phyloP scores from a whole-genome alignment of 2,797 vertebrate genomes.

The Helarctos malayanus region DNA sequence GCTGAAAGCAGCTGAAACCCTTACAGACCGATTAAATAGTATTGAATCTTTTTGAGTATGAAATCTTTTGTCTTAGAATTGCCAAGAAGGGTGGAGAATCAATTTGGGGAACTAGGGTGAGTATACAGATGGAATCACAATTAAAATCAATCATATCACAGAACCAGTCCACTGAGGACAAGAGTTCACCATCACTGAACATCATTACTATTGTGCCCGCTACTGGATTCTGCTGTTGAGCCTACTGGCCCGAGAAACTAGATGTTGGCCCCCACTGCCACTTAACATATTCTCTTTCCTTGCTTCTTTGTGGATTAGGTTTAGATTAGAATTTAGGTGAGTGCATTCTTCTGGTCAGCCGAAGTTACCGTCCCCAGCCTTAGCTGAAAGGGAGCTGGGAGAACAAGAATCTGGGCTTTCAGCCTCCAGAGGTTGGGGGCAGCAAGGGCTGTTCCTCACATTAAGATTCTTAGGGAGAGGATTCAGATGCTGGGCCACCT shows the following conservation, averaged over 20 bases:
- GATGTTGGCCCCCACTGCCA: not conserved
- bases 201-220: not conserved
- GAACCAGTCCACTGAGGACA: not conserved
- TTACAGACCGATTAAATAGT: not conserved
- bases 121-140: not conserved
- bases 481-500: not conserved
- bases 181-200: not conserved
- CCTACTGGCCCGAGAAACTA: not conserved
- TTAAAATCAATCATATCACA: constrained; percentile 1
- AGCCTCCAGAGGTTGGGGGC: not conserved
- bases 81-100: not conserved
- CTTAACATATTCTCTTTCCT: not conserved
- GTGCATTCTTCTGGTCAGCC: not conserved
- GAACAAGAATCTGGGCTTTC: not conserved
- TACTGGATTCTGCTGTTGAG: not conserved
- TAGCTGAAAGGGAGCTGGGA: not conserved
- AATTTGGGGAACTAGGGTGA: not conserved
- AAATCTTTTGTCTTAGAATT: constrained; percentile 13
- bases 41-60: not conserved
- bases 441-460: not conserved
- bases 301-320: constrained; percentile 4
- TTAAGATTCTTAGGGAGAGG: not conserved
- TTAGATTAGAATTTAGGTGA: constrained; percentile 3
- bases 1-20: not conserved
- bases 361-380: not conserved